Base-by-base conservation (phyloP, 2,113 vertebrate genomes). In the Tricholaema leucomelas region DNA sequence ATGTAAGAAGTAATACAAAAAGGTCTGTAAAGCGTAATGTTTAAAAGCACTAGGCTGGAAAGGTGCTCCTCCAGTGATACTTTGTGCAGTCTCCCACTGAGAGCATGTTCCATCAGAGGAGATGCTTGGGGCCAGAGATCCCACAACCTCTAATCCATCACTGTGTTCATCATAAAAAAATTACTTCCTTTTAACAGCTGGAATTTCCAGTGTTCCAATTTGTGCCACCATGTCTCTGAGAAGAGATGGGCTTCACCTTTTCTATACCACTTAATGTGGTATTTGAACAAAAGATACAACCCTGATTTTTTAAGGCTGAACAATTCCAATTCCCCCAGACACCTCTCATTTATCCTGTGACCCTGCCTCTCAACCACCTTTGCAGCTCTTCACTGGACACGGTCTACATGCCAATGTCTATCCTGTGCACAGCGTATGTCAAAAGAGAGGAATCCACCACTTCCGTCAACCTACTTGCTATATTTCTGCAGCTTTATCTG, bases 161-260 rank as follows among this genome's bases (percentile, higher is more conserved):
- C 15, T 2, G 1, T 4, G 8, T 6, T 36, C 17, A 38, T 0
- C 0, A 19, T 4, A 54, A 65, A 11, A 10, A 9, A 1, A 20
- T 48, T n/a, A 24, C 59, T 67, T 15, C 5, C 33, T 63, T 88
- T 36, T 12, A 75, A 69, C 27, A 81, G 17, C 9, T 72, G 12
- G 10, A 76, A 87, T 48, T 64, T 60, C 11, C 70, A 66, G 6
- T 36, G 17, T 24, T 81, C 17, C 12, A 81, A 13, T 10, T 56
- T 25, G 5, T 60, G 7, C 8, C 58, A 54, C 2, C 18, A 8
- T 20, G 9, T n/a, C 31, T 52, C 64, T 63, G 28, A 40, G 15
- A 28, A 77, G 5, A 70, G 10, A 2, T 15, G 58, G 30, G 18
- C 12, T 77, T 83, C 16, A 71, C 5, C 14, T 81, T 55, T 66